phyloP scores from a whole-genome alignment of 2,113 vertebrate species.

The Colius striatus region DNA sequence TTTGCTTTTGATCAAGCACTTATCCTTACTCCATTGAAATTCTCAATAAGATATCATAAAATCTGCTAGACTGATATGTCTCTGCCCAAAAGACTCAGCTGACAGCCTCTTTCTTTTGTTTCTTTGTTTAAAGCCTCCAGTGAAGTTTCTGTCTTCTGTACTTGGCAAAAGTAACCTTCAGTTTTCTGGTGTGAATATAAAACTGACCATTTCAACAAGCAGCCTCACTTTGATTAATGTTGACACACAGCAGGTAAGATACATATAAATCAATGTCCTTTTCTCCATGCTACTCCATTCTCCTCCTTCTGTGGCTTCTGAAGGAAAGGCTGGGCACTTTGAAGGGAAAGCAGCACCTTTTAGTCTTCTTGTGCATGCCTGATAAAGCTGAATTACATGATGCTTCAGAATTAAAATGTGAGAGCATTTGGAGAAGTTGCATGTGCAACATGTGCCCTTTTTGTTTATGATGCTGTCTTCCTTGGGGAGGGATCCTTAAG shows the following conservation, averaged over 20 bases:
- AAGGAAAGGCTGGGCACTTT: not conserved
- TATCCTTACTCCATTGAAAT: slow-evolving; percentile 7
- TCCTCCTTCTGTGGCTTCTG: not conserved
- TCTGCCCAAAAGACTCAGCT: slow-evolving; percentile 11
- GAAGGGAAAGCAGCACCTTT: not conserved
- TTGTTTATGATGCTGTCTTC: not conserved
- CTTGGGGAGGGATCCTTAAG: not conserved
- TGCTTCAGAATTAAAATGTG: not conserved
- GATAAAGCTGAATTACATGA: not conserved
- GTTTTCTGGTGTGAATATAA: slow-evolving; percentile 88
- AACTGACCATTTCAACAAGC: slow-evolving; percentile 87
- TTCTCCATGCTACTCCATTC: not conserved
- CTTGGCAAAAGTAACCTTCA: slow-evolving; percentile 92
- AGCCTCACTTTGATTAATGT: slow-evolving; percentile 84
- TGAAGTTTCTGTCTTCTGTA: slow-evolving; percentile 84
- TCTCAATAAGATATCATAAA: not conserved
- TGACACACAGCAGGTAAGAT: slow-evolving; percentile 87
- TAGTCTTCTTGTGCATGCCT: not conserved
- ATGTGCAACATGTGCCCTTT: not conserved
- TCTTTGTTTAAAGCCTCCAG: slow-evolving; percentile 80
- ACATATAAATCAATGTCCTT: not conserved
- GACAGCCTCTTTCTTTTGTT: slow-evolving; percentile 18
- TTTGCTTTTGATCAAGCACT: slow-evolving; percentile 1
- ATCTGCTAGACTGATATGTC: not conserved
- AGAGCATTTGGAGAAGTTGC: not conserved